Evolutionary conservation across 64 coral and sea anemone genomes (phyloP), one percentile per base, ranked within the genome.

Genomic region (Cladopsammia gracilis): DNA sequence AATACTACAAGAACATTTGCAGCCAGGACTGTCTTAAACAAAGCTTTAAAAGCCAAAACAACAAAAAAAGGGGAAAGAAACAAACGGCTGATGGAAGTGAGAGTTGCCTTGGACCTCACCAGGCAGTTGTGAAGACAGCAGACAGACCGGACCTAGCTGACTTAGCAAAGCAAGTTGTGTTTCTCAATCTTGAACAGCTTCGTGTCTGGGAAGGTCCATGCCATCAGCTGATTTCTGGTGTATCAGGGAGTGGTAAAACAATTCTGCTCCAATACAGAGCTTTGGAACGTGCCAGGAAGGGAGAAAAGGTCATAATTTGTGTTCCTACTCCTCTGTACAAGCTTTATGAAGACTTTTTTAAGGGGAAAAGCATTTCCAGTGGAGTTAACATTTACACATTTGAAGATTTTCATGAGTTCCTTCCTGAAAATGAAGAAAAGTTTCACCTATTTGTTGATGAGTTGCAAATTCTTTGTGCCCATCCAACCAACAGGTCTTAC

Each of bases 391-490:
- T 80, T 26, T 43, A 10, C 3, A 60, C 54, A 6, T 57, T 11
- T 16, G 2, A 0, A 7, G 22, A 43, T 18, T 14, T 76, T 9
- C 12, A 0, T 7, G 10, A 50, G 20, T 26, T 70, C 9, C 5
- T 3, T 70, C n/a, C 67, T 8, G 2, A 34, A 26, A 10, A 26
- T 22, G 48, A 8, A 25, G 20, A 1, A 60, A 26, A 80, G 25
- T 59, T 80, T 25, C 77, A 80, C 54, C 25, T 80, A 7, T 80
- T 80, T 42, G 54, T 54, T 61, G 77, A 80, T 58, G 77, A 80
- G 56, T 26, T 80, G 11, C 77, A 57, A 4, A 14, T 57, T 24
- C 66, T 70, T 26, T 69, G 20, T 26, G 65, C 20, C 19, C 1
- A 69, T 24, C 1, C 1, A 9, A 24, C 20, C n/a, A 0, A 5